Evolutionary conservation across 2,888 invertebrate species (phyloP).

Genomic region (Adineta ricciae): DNA sequence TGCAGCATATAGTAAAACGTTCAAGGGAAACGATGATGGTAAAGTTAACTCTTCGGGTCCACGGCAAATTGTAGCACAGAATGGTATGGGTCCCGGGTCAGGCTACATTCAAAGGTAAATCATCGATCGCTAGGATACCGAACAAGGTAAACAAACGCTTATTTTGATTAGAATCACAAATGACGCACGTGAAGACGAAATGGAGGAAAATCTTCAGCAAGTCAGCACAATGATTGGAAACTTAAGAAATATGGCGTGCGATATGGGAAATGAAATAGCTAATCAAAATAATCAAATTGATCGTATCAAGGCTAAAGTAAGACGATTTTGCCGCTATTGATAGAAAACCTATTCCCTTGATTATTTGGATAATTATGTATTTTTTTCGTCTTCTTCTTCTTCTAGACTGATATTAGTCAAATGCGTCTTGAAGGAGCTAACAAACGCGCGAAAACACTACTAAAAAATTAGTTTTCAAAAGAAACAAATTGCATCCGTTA

Average conservation of each 20-base stretch:
- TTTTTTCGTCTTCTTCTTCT: conserved; percentile 18
- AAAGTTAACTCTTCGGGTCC: conserved; percentile 58
- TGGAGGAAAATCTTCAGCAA: conserved; percentile 96
- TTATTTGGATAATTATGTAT: background rate
- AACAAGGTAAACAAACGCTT: background rate
- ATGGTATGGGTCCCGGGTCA: background rate
- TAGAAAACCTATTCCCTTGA: background rate
- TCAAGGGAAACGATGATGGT: conserved; percentile 96
- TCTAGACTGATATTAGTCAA: conserved; percentile 64
- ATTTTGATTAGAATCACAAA: conserved; percentile 72
- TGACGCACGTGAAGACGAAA: conserved; percentile 94
- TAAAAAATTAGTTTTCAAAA: conserved; percentile 55
- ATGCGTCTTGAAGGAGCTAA: conserved; percentile 90
- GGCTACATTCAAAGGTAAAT: background rate
- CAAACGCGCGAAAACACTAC: conserved; percentile 87
- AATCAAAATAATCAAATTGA: conserved; percentile 95
- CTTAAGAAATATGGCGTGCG: conserved; percentile 96
- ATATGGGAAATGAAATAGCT: conserved; percentile 94
- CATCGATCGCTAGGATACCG: too few species aligned
- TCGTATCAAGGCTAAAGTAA: conserved; percentile 93
- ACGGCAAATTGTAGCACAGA: conserved; percentile 24
- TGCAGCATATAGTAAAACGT: conserved; percentile 70
- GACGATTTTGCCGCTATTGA: too few species aligned
- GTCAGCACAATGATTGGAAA: conserved; percentile 96
- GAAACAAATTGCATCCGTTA: background rate